Evolutionary conservation across 2,797 vertebrate species (phyloP), one percentile per base, ranked within the genome.

Genomic region (Tokudaia tokunoshimensis): DNA sequence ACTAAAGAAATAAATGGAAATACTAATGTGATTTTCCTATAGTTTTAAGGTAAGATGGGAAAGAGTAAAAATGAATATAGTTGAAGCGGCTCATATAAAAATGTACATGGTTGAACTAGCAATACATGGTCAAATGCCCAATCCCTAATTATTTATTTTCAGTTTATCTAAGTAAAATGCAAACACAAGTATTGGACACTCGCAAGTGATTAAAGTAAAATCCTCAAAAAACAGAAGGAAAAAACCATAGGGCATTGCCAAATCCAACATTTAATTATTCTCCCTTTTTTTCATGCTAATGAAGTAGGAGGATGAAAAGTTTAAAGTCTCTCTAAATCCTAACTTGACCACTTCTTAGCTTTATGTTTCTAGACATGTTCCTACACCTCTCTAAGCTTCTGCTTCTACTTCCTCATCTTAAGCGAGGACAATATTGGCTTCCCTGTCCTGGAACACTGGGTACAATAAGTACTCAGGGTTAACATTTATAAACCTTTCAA

Each of bases 131-230:
- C 90, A 94, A 80, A 75, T 83, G 57, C 37, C 29, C 47, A 91
- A 79, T n/a, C 57, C 15, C 13, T 22, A 41, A 75, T 75, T 93
- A 31, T 85, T 94, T 92, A 61, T 59, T 89, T 74, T 70, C 11
- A 37, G 2, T 79, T 37, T 76, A 61, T 37, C 88, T 17, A 95
- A 85, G 86, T 92, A 83, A 95, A 84, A 95, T 86, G 13, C 3
- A 94, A 81, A 94, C 88, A 75, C 1, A 91, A 85, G 29, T 65
- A 63, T 57, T 55, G 26, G 17, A 24, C 61, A 85, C 67, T 97
- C 97, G 31, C 24, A 92, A 96, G 80, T 94, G 20, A 94, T 91
- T 94, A 94, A 94, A 87, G 13, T 80, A 79, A 94, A 91, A 94
- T 72, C 24, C 90, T 17, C 61, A 88, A 93, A 85, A 89, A 90